Evolutionary conservation across 2,797 vertebrate species (phyloP).

Genomic region (Pogonophryne albipinna): DNA sequence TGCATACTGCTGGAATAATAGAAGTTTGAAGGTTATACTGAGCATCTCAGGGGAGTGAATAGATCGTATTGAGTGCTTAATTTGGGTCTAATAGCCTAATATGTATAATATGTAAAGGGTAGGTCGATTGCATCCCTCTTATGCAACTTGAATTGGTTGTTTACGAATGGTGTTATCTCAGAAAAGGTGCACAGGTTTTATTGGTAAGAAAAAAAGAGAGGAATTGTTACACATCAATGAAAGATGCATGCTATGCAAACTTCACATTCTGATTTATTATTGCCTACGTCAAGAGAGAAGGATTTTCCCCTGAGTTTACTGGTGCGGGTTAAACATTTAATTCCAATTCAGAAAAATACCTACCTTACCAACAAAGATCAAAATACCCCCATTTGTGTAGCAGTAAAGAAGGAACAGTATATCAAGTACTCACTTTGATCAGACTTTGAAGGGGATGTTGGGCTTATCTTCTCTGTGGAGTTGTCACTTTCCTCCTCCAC

Average conservation of each 20-base stretch:
- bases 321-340: neutral
- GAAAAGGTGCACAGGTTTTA: constrained; percentile 7
- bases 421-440: constrained; percentile 91
- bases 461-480: constrained; percentile 92
- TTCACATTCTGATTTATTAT: neutral
- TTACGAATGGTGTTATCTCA: constrained; percentile 18
- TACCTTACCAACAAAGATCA: neutral
- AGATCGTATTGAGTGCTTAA: constrained; percentile 42
- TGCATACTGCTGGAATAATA: constrained; percentile 28
- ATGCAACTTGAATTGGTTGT: constrained; percentile 27
- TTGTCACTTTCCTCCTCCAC: constrained; percentile 89
- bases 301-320: neutral
- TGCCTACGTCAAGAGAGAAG: neutral
- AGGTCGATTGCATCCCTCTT: constrained; percentile 58
- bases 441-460: constrained; percentile 91
- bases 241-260: neutral
- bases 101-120: constrained; percentile 31
- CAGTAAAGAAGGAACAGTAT: neutral
- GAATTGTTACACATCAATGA: neutral
- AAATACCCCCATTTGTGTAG: neutral
- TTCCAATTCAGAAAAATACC: neutral
- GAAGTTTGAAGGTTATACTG: constrained; percentile 29
- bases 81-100: constrained; percentile 39
- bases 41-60: constrained; percentile 15
- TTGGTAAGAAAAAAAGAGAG: neutral